Base-by-base conservation (phyloP, 2,113 vertebrate species). In the Centropristis striata region DNA sequence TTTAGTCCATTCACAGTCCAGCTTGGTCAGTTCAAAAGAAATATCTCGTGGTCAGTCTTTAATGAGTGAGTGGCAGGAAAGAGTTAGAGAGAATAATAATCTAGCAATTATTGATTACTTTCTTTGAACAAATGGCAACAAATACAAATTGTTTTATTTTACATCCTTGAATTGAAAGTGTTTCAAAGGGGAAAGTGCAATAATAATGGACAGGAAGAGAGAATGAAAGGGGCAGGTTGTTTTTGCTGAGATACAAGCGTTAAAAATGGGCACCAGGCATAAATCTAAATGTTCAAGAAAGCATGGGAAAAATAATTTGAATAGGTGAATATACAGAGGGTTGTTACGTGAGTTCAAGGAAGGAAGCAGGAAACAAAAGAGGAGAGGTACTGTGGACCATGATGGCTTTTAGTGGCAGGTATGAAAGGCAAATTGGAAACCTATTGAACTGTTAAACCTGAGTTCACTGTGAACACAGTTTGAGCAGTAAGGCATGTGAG, bases 51-150 rank as follows among this genome's bases (percentile, higher is more conserved):
- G 23, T 44, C 37, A 18, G 54, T 25, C 39, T 53, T 70, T n/a
- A 44, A 21, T 13, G 46, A 14, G 5, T 59, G 73, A 76, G 73
- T 51, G 14, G 13, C 65, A 64, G 70, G 66, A 64, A 87, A 44
- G 15, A 25, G 69, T 32, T 32, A 32, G 51, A 65, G n/a, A 53
- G 18, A 74, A 67, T 50, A 57, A 18, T 41, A 32, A 66, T 37
- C 18, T 28, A 37, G 13, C 12, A 27, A 70, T 67, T 80, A 83
- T 84, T 66, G 51, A 86, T 89, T n/a, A 3, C 5, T 23, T 37
- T 57, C 57, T 67, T 72, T 51, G 63, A 79, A 67, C 14, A 72
- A 49, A 53, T 46, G 2, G 23, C 53, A 53, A 39, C 1, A 39
- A 69, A 75, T 55, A 5, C 77, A 12, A 7, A 39, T 79, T 61